Evolutionary conservation across 2,797 vertebrate genomes (phyloP).

Genomic region (Pipistrellus nathusii): DNA sequence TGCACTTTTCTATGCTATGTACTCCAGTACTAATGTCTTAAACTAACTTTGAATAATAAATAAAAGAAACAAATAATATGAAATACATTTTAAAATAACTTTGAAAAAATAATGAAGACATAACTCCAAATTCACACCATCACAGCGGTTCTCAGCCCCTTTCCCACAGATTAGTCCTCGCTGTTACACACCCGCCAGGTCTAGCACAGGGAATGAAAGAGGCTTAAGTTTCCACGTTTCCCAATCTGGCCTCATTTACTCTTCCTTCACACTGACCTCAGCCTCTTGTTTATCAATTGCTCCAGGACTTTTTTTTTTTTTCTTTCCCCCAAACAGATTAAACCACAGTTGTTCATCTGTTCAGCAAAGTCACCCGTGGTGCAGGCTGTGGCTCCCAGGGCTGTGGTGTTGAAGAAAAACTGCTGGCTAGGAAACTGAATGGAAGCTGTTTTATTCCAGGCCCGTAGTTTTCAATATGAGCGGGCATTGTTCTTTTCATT

Average conservation of each 20-base stretch:
- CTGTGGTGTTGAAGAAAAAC: conserved; percentile 59
- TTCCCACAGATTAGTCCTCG: conserved; percentile 40
- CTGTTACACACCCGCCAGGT: neutral
- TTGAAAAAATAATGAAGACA: conserved; percentile 27
- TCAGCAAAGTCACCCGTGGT: conserved; percentile 70
- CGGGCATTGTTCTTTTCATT: conserved; percentile 52
- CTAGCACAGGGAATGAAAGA: conserved; percentile 16
- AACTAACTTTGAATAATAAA: neutral
- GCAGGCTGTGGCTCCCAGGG: neutral
- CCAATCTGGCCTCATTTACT: conserved; percentile 81
- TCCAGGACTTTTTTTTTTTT: neutral
- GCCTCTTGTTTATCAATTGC: conserved; percentile 74
- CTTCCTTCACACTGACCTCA: conserved; percentile 79
- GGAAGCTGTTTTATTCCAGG: conserved; percentile 71
- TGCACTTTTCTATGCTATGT: neutral
- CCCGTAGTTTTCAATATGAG: conserved; percentile 30
- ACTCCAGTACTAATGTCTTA: neutral
- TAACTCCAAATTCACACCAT: neutral
- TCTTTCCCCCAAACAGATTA: conserved; percentile 63
- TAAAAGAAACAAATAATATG: neutral
- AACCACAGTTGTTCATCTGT: conserved; percentile 72
- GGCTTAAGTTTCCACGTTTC: conserved; percentile 53
- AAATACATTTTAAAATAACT: neutral
- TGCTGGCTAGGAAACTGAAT: conserved; percentile 22
- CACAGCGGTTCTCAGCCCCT: neutral